Evolutionary conservation across 1,140 invertebrate genomes (phyloP).

Genomic region (Drosophila persimilis): DNA sequence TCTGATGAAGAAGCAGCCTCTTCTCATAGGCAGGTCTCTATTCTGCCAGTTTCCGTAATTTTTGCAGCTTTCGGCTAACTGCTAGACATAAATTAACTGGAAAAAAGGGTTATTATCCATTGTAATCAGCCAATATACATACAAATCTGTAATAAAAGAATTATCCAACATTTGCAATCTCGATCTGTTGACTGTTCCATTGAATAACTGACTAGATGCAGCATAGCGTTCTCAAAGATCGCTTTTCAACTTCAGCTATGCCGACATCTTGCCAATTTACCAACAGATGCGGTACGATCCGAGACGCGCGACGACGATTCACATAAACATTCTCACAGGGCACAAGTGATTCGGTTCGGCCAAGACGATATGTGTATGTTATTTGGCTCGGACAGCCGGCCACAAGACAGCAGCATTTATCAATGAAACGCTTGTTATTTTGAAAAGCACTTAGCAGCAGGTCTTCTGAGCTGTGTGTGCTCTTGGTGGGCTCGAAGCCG

Average conservation of each 20-base stretch:
- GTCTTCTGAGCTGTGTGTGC: conserved; percentile 25
- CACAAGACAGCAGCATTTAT: conserved; percentile 52
- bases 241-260: conserved; percentile 80
- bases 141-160: no score
- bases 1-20: no score
- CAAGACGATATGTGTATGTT: conserved; percentile 18
- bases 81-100: no score
- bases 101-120: no score
- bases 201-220: conserved; percentile 83
- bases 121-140: no score
- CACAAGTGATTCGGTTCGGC: conserved; percentile 39
- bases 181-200: conserved; percentile 67
- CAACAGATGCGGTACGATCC: conserved; percentile 56
- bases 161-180: not conserved
- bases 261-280: conserved; percentile 83
- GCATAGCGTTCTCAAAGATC: conserved; percentile 73
- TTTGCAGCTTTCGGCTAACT: no score
- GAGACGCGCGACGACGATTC: conserved; percentile 13
- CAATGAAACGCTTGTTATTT: conserved; percentile 76
- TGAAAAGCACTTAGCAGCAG: conserved; percentile 58
- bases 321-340: conserved; percentile 31
- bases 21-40: no score
- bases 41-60: no score
- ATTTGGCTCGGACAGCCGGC: conserved; percentile 19
- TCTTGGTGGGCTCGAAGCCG: conserved; percentile 12